Evolutionary conservation across 2,888 invertebrate genomes (phyloP).

Genomic region (Lasius fuliginosus): DNA sequence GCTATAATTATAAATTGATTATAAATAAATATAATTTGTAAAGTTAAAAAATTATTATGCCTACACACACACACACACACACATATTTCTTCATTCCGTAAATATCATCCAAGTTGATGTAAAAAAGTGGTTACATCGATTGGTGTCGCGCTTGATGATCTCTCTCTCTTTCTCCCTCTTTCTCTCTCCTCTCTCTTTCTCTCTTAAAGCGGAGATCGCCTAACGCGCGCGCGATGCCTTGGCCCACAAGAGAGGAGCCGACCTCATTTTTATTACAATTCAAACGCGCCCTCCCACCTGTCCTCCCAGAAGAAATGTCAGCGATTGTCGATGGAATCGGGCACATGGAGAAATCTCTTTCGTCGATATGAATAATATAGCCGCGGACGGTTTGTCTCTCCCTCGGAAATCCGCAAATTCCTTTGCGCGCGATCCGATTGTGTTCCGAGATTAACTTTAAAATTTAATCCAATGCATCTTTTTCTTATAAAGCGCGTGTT

Average conservation of each 20-base stretch:
- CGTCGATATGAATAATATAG: slow-evolving; percentile 50
- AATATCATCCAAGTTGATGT: slow-evolving; percentile 29
- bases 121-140: slow-evolving; percentile 49
- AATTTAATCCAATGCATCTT: not conserved
- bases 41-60: not conserved
- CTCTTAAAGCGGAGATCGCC: slow-evolving; percentile 68
- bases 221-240: slow-evolving; percentile 73
- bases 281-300: slow-evolving; percentile 67
- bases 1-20: not conserved
- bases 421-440: slow-evolving; percentile 17
- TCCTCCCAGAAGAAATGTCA: slow-evolving; percentile 63
- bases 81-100: not conserved
- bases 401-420: not conserved
- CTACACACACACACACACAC: too few relatives aligned
- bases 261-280: slow-evolving; percentile 77
- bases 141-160: slow-evolving; percentile 40
- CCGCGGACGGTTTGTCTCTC: not conserved
- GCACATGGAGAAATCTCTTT: slow-evolving; percentile 55
- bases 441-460: slow-evolving; percentile 17
- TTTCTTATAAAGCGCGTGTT: not conserved
- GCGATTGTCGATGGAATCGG: slow-evolving; percentile 60
- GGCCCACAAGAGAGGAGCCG: slow-evolving; percentile 74
- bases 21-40: not conserved
- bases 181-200: not conserved
- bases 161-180: slow-evolving; percentile 4